Evolutionary conservation across 2,888 invertebrate genomes (phyloP).

Genomic region (Unio delphinus): DNA sequence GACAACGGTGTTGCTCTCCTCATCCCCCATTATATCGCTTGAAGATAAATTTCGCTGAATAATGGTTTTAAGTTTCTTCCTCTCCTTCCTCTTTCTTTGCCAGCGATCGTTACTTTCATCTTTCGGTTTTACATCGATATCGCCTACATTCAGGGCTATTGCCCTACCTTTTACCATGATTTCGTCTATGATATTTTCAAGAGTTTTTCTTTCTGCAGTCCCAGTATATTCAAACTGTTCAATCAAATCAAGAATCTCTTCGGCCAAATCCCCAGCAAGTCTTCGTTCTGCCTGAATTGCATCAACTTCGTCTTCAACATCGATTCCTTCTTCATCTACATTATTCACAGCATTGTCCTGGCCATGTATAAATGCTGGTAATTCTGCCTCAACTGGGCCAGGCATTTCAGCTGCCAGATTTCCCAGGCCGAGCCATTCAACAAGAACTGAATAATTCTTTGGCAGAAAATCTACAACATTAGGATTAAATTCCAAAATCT

Average conservation of each 20-base stretch:
- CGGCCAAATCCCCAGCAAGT: too few species aligned
- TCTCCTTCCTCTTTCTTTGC: constrained; percentile 21
- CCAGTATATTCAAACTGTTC: too few species aligned
- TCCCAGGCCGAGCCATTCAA: constrained; percentile 50
- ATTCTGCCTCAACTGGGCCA: not conserved
- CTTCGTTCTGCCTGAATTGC: constrained; percentile 9
- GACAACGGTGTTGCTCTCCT: constrained; percentile 32
- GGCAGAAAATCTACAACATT: constrained; percentile 14
- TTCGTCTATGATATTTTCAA: constrained; percentile 7
- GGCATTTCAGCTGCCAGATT: constrained; percentile 23
- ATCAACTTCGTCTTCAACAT: constrained; percentile 41
- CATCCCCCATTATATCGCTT: constrained; percentile 43
- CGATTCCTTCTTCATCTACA: constrained; percentile 36
- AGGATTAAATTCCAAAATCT: constrained; percentile 19
- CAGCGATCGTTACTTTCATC: constrained; percentile 14
- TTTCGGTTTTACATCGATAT: constrained; percentile 16
- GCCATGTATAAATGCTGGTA: not conserved
- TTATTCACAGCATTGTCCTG: constrained; percentile 16
- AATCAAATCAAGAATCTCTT: too few species aligned
- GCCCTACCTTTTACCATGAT: constrained; percentile 9
- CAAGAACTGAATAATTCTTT: constrained; percentile 26
- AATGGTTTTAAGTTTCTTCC: constrained; percentile 31
- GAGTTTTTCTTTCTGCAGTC: too few species aligned
- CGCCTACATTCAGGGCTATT: constrained; percentile 24
- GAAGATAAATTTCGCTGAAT: constrained; percentile 34